phyloP scores from a whole-genome alignment of 2,113 vertebrate genomes.

The Smithornis capensis region DNA sequence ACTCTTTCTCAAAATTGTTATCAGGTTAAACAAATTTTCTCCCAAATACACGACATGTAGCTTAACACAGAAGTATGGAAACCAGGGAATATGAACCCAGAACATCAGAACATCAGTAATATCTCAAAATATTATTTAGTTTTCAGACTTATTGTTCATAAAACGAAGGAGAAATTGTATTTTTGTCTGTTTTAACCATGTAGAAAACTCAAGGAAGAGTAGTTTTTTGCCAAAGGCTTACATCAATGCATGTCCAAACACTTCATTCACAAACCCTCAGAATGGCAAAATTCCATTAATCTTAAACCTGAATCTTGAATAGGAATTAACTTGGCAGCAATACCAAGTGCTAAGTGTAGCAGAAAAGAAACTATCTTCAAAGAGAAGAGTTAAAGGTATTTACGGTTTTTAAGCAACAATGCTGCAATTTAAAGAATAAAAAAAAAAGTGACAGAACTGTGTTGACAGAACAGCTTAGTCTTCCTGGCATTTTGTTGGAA shows the following conservation, averaged over 20 bases:
- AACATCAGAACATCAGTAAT: not conserved
- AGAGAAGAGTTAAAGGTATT: not conserved
- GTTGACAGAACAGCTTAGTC: not conserved
- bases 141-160: not conserved
- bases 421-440: not conserved
- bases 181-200: not conserved
- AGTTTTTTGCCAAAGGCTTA: not conserved
- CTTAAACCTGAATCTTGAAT: not conserved
- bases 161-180: not conserved
- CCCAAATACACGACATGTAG: not conserved
- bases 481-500: not conserved
- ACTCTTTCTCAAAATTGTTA: not conserved
- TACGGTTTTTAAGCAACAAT: not conserved
- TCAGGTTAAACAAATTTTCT: not conserved
- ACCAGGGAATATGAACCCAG: accelerated
- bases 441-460: not conserved
- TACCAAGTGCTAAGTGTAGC: not conserved
- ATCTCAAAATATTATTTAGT: not conserved
- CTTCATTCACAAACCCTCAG: not conserved
- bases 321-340: not conserved
- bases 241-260: not conserved
- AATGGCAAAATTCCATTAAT: not conserved
- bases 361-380: not conserved
- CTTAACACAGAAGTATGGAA: not conserved
- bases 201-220: not conserved